A percentile compares a stretch with the other conserved stretches of the same genome.
These are phyloP conservation scores for Ashinkailepas kermadecensis DNA, from an alignment of 2,888 invertebrate species.

Conservation along the genomic window DNA sequence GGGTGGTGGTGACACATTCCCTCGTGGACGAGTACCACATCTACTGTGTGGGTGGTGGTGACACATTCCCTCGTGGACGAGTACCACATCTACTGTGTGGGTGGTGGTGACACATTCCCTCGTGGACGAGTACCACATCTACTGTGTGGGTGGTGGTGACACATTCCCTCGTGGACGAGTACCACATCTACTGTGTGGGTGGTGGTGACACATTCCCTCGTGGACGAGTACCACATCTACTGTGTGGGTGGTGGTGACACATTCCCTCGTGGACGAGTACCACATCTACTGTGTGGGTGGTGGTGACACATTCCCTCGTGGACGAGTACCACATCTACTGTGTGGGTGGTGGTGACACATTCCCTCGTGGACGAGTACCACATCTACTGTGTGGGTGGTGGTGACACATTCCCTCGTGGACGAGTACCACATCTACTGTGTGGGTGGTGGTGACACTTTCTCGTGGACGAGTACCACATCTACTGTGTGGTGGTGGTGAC, in stretches of 20 bases:
- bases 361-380: conserved; percentile 57
- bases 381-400: conserved; percentile 82
- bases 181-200: conserved; percentile 86
- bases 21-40: no score
- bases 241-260: no score
- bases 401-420: no score
- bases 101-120: no score
- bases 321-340: conserved; percentile 77
- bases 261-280: conserved; percentile 50
- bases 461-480: conserved; percentile 60
- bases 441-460: no score
- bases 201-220: no score
- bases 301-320: no score
- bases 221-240: conserved; percentile 67
- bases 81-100: conserved; percentile 86
- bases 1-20: conserved; percentile 44
- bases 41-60: no score
- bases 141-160: conserved; percentile 85
- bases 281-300: conserved; percentile 87
- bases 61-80: conserved; percentile 37
- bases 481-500: conserved; percentile 90
- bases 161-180: conserved; percentile 46
- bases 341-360: no score
- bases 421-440: conserved; percentile 81
- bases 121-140: conserved; percentile 63